phyloP scores from a whole-genome alignment of 1,140 invertebrate genomes.

The Cotesia typhae region DNA sequence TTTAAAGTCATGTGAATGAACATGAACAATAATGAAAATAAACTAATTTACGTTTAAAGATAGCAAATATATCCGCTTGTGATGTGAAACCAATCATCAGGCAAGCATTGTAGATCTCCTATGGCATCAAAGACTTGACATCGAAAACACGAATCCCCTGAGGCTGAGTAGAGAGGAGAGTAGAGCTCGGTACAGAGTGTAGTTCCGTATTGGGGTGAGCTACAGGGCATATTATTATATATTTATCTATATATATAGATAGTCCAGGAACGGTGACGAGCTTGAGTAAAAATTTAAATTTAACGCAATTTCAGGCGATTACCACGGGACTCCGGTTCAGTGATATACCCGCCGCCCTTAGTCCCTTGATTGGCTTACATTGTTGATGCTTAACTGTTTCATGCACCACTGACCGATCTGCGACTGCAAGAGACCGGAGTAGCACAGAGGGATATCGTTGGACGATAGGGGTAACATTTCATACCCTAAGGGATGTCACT shows the following conservation, averaged over 20 bases:
- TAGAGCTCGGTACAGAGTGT: too few relatives aligned
- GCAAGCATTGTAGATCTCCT: neutral
- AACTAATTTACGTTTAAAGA: neutral
- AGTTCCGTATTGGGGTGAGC: neutral
- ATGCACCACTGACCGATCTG: conserved; percentile 64
- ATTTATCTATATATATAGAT: too few relatives aligned
- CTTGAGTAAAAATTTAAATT: conserved; percentile 60
- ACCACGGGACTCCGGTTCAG: conserved; percentile 47
- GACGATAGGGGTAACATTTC: conserved; percentile 65
- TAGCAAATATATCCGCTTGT: neutral
- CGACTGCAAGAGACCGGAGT: neutral
- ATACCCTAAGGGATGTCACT: conserved; percentile 42
- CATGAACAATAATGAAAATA: too few relatives aligned
- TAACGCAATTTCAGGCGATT: conserved; percentile 65
- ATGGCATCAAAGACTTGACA: conserved; percentile 5
- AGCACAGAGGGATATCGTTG: conserved; percentile 57
- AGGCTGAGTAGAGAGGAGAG: neutral
- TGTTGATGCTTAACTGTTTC: conserved; percentile 67
- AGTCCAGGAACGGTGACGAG: neutral
- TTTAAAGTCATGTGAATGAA: too few relatives aligned
- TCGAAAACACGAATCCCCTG: conserved; percentile 4
- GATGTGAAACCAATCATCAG: conserved; percentile 2
- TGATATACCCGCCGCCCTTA: conserved; percentile 40
- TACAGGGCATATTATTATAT: neutral
- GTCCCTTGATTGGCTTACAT: conserved; percentile 65